Percentiles rank a stretch among this genome's conserved stretches.
Evolutionary conservation across 2,888 invertebrate genomes (phyloP).

Genomic region (Rhaphigaster nebulosa): DNA sequence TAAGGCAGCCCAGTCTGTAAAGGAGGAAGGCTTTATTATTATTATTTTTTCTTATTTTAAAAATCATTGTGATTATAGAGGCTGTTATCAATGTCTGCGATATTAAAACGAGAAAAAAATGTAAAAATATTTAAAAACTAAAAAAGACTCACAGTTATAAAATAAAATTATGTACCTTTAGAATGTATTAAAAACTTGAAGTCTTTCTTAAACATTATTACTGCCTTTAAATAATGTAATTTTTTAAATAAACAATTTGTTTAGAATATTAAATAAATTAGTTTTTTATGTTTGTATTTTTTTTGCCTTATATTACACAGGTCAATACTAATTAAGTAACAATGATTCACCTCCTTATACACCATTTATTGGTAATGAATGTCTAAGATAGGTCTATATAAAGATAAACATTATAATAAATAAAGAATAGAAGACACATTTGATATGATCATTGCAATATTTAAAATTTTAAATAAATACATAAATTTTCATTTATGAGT

Average conservation of each 20-base stretch:
- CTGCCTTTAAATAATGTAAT: constrained; percentile 28
- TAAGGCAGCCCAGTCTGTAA: not conserved
- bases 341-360: not conserved
- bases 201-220: constrained; percentile 25
- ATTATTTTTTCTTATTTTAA: constrained; percentile 18
- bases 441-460: too few species aligned
- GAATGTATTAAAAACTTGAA: not conserved
- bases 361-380: too few species aligned
- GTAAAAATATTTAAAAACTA: not conserved
- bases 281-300: not conserved
- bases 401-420: too few species aligned
- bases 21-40: not conserved
- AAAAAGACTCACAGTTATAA: not conserved
- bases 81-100: not conserved
- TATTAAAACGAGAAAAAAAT: not conserved
- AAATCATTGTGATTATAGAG: not conserved
- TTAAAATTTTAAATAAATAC: too few species aligned
- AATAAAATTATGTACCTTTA: not conserved
- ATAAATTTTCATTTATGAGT: too few species aligned
- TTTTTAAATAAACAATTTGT: constrained; percentile 36
- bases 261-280: constrained; percentile 38
- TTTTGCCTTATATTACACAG: not conserved
- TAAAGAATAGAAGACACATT: too few species aligned
- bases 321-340: not conserved
- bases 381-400: too few species aligned